phyloP scores from a whole-genome alignment of 2,888 invertebrate genomes.

The Camptogramma bilineatum region DNA sequence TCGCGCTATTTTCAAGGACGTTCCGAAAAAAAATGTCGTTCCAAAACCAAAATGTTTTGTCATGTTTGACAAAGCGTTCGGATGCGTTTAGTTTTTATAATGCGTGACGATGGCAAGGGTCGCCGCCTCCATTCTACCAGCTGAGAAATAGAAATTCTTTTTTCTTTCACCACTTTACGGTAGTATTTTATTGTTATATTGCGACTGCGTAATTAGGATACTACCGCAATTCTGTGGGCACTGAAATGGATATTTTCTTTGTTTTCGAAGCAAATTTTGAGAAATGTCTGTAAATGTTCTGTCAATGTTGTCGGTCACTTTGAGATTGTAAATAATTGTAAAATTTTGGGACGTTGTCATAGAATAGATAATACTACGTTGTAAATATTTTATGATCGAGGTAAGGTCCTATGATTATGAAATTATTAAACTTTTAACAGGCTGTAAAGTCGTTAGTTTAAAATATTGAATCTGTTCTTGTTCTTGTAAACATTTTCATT shows the following conservation, averaged over 20 bases:
- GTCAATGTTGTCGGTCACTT: constrained; percentile 45
- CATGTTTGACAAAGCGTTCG: constrained; percentile 46
- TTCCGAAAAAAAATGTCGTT: constrained; percentile 33
- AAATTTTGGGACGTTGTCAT: constrained; percentile 36
- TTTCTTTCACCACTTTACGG: constrained; percentile 68
- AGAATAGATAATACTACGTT: too few relatives aligned
- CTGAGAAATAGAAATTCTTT: constrained; percentile 58
- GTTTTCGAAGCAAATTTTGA: constrained; percentile 47
- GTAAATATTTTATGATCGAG: constrained; percentile 34
- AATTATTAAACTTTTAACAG: constrained; percentile 33
- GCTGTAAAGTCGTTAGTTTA: constrained; percentile 8
- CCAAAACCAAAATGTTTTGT: constrained; percentile 57
- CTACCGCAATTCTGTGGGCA: constrained; percentile 66
- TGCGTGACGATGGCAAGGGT: constrained; percentile 43
- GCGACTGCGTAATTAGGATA: constrained; percentile 66
- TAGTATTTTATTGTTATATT: constrained; percentile 73
- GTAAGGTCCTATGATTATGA: constrained; percentile 29
- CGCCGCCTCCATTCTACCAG: constrained; percentile 50
- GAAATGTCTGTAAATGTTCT: too few relatives aligned
- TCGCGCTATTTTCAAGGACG: constrained; percentile 35
- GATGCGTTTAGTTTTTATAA: constrained; percentile 34
- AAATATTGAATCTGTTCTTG: neutral
- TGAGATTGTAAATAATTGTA: constrained; percentile 37
- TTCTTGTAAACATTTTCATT: neutral
- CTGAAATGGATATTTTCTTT: constrained; percentile 52